Conservation (phyloP, 2,113 vertebrate species). For the Xiphophorus couchianus region DNA sequence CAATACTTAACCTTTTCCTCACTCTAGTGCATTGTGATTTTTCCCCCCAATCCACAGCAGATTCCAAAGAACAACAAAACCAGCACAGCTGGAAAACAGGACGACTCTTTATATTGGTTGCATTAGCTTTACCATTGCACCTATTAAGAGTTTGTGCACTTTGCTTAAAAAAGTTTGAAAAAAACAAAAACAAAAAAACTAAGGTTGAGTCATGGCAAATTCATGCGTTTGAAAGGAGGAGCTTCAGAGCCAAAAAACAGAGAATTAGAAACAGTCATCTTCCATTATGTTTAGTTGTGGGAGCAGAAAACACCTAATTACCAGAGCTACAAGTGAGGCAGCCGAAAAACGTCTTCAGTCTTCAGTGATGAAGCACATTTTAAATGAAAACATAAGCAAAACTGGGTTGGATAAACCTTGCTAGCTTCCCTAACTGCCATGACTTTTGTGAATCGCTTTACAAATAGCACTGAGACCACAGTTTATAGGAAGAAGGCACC, state of each 20-base stretch:
- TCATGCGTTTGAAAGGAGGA: too few relatives aligned
- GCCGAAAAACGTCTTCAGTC: neutral
- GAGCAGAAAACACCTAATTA: too few relatives aligned
- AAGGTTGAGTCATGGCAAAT: too few relatives aligned
- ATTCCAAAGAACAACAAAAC: slow-evolving; percentile 20
- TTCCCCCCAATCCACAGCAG: slow-evolving; percentile 24
- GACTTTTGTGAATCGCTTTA: slow-evolving; percentile 20
- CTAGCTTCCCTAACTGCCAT: neutral
- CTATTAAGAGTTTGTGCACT: neutral
- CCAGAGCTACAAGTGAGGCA: too few relatives aligned
- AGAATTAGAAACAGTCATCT: neutral
- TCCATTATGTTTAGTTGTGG: neutral
- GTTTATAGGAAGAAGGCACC: slow-evolving; percentile 40
- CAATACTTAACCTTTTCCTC: neutral
- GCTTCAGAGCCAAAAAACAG: too few relatives aligned
- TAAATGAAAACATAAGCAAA: neutral
- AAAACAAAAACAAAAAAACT: too few relatives aligned
- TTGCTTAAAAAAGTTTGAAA: neutral
- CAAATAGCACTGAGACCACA: slow-evolving; percentile 37
- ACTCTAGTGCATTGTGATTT: neutral
- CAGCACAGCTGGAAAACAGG: slow-evolving; percentile 17
- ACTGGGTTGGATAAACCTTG: neutral
- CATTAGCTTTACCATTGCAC: neutral
- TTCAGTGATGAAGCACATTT: neutral
- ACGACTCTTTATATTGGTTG: neutral